Conservation (phyloP, 2,888 invertebrate species). For the Tipula helvola region DNA sequence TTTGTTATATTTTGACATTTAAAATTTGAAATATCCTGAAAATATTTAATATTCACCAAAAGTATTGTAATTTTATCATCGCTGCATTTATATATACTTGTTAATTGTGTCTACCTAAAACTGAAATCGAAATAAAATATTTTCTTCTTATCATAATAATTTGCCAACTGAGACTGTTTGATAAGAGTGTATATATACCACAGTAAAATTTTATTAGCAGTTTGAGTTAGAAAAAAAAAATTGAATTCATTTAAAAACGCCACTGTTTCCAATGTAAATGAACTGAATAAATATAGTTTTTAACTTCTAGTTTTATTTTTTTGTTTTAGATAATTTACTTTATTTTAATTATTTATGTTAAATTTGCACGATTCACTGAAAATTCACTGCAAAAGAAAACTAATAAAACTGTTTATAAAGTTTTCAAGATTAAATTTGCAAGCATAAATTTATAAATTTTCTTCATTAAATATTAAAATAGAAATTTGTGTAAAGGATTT, state of each 20-base stretch:
- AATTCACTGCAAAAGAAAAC: not conserved
- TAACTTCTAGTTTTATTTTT: not conserved
- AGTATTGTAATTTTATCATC: too few relatives aligned
- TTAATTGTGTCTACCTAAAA: too few relatives aligned
- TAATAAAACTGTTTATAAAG: not conserved
- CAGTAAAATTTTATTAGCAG: not conserved
- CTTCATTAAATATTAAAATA: not conserved
- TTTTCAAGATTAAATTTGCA: not conserved
- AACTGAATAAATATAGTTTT: not conserved
- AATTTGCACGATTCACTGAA: not conserved
- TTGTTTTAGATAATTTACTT: not conserved
- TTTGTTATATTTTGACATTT: too few relatives aligned
- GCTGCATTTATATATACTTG: too few relatives aligned
- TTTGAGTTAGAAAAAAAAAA: not conserved
- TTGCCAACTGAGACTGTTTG: too few relatives aligned
- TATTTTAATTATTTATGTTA: not conserved
- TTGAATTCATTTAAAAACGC: not conserved
- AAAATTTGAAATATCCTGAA: too few relatives aligned
- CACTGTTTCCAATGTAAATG: not conserved
- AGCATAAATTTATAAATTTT: not conserved
- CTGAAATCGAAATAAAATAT: too few relatives aligned
- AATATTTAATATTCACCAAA: too few relatives aligned
- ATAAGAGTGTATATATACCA: too few relatives aligned
- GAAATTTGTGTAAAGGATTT: not conserved
- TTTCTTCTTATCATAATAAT: too few relatives aligned